Evolutionary conservation across 2,888 invertebrate genomes (phyloP), one percentile per base, ranked within the genome.

Genomic region (Neelides folsomi): DNA sequence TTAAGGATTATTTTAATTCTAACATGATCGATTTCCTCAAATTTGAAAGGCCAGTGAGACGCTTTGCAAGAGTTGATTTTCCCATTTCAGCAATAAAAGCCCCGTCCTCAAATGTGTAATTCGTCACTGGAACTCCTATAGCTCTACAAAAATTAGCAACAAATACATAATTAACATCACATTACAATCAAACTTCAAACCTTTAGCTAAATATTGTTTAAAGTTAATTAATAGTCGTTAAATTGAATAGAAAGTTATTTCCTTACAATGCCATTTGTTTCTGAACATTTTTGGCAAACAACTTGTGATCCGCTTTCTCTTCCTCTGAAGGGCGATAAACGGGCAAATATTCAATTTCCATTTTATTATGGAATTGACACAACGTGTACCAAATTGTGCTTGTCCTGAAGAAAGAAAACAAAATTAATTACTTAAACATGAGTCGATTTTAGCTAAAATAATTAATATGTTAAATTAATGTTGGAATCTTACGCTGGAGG

Each of bases 341-440:
- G 0, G 93, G 93, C 19, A 94, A 75, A 73, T 87, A 93, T 76
- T 93, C 89, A 44, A 90, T 82, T 74, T 90, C 89, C 66, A 88
- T 83, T 52, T 81, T 80, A 65, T 83, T 92, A 68, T 86, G 83
- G 55, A 89, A 80, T 71, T 89, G 87, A 1, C 89, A 83, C 65
- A 93, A 72, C 0, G 92, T 89, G 64, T 89, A 72, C 90, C 92
- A 93, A 16, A 93, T 71, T 43, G 88, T 73, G 66, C 84, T 85
- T 56, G 84, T 70, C 10, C 89, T 89, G 71, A 20, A 75, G 74
- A 46, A 43, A 39, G 51, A 19, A 46, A 47, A 44, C 20, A 36
- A 38, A 34, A 41, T 42, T 15, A 44, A 36, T 35, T 39, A 10
- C 35, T 27, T 12, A 8, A 12, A 37, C 2, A 8, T 12, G 34